A percentile compares a stretch with the other conserved stretches of the same genome.
Evolutionary conservation across 2,888 invertebrate genomes (phyloP).

Genomic region (Nephrocerus scutellatus): DNA sequence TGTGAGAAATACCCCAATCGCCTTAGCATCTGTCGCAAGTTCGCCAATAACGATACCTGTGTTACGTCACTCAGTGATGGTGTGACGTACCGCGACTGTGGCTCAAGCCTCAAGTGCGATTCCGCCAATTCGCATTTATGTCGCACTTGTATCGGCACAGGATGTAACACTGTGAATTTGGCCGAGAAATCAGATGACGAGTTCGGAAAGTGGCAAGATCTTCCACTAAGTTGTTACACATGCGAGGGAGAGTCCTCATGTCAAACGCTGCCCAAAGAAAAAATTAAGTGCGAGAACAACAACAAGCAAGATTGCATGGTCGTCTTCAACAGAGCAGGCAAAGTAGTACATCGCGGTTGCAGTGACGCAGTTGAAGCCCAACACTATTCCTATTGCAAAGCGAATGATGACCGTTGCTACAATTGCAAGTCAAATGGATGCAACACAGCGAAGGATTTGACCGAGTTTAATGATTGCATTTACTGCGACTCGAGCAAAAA

Average conservation of each 20-base stretch:
- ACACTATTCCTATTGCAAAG: constrained; percentile 25
- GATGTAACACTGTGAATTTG: constrained; percentile 35
- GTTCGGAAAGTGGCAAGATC: constrained; percentile 42
- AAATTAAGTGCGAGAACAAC: constrained; percentile 29
- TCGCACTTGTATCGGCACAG: constrained; percentile 27
- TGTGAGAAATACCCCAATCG: constrained; percentile 32
- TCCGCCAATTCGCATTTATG: constrained; percentile 27
- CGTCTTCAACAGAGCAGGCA: constrained; percentile 29
- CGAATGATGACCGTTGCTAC: constrained; percentile 28
- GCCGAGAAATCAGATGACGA: constrained; percentile 30
- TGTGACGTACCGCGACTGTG: constrained; percentile 34
- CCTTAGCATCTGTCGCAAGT: constrained; percentile 30
- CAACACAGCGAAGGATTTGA: constrained; percentile 28
- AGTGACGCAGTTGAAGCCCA: constrained; percentile 28
- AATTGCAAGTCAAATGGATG: constrained; percentile 41
- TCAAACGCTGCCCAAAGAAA: not conserved
- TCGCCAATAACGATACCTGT: constrained; percentile 30
- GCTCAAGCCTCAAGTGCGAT: constrained; percentile 31
- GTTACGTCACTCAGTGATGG: constrained; percentile 31
- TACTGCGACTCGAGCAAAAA: constrained; percentile 36
- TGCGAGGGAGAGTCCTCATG: constrained; percentile 25
- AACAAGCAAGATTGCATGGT: constrained; percentile 41
- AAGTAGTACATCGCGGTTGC: constrained; percentile 35
- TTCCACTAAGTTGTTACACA: constrained; percentile 34
- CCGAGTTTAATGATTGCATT: constrained; percentile 33